Base-by-base conservation (phyloP, 1,140 invertebrate genomes). In the Plutomurus gul region DNA sequence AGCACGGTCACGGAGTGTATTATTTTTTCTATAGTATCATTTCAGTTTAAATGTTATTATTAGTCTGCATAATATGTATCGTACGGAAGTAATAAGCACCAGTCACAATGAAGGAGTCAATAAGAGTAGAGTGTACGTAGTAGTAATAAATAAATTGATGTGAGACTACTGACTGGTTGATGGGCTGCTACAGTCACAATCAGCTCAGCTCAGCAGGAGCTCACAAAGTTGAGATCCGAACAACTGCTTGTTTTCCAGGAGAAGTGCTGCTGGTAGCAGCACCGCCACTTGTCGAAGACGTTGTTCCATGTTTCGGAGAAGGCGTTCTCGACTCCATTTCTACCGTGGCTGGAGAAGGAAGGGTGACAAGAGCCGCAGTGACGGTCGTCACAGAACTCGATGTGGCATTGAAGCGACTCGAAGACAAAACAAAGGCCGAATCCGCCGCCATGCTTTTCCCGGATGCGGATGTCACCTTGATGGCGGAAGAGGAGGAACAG, bases 191-290 rank as follows among this genome's bases (percentile, higher is more conserved):
- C 51, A 65, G 30, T 65, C 56, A 33, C 56, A 27, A 30, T 65
- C 16, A 65, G 20, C 18, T 8, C 30, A 27, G 27, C 10, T n/a
- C 4, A 36, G 16, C 16, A 65, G 10, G 4, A 65, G 27, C 51
- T 84, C 83, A 84, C 78, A 84, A 79, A 46, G 83, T 84, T 27
- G 83, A 84, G 76, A 84, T 84, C 40, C 80, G 37, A 33, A 84
- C 83, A n/a, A 82, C 72, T 20, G 78, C 75, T 70, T 83, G 82
- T 80, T 79, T 82, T 4, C 78, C 71, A 18, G 78, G 46, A 27
- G 65, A 77, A 20, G 70, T 76, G 30, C 76, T 56, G 5, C 33
- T 56, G 25, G 30, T 18, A n/a, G 71, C 76, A 20, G 43, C 81
- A 13, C 33, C 76, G 10, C 72, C 73, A 39, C 60, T 77, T 16